Percentiles rank a stretch among this genome's conserved stretches.
Evolutionary conservation across 2,113 vertebrate genomes (phyloP).

Genomic region (Heterotilapia buettikoferi): DNA sequence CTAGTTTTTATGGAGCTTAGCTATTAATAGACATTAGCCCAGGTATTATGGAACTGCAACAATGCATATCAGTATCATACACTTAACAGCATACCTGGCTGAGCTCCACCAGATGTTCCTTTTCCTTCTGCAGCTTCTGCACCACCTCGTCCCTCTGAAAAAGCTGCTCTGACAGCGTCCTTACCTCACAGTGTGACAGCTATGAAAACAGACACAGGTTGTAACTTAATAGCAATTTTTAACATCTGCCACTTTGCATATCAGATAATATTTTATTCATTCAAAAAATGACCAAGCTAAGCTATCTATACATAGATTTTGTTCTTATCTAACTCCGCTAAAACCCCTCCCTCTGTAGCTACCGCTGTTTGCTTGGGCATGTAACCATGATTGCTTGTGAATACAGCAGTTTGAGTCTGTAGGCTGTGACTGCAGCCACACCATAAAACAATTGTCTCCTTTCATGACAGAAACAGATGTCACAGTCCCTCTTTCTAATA

Average conservation of each 20-base stretch:
- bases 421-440: neutral
- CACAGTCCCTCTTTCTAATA: neutral
- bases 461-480: slow-evolving; percentile 23
- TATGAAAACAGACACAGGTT: neutral
- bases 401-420: neutral
- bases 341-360: neutral
- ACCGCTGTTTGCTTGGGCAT: neutral
- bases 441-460: neutral
- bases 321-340: neutral
- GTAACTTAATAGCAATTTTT: neutral
- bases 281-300: neutral
- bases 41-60: neutral
- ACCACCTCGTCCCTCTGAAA: slow-evolving; percentile 48
- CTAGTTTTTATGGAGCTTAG: neutral
- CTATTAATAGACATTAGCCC: neutral
- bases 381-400: neutral
- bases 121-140: slow-evolving; percentile 68
- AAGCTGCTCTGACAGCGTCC: slow-evolving; percentile 62
- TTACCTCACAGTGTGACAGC: slow-evolving; percentile 50
- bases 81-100: slow-evolving; percentile 59
- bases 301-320: neutral
- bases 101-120: slow-evolving; percentile 68
- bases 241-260: neutral
- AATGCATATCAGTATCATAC: neutral
- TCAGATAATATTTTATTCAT: neutral